Percentiles rank a stretch among this genome's conserved stretches.
These are phyloP conservation scores for Platerodrilus igneus DNA, from an alignment of 2,888 invertebrate species.

Conservation along the genomic window DNA sequence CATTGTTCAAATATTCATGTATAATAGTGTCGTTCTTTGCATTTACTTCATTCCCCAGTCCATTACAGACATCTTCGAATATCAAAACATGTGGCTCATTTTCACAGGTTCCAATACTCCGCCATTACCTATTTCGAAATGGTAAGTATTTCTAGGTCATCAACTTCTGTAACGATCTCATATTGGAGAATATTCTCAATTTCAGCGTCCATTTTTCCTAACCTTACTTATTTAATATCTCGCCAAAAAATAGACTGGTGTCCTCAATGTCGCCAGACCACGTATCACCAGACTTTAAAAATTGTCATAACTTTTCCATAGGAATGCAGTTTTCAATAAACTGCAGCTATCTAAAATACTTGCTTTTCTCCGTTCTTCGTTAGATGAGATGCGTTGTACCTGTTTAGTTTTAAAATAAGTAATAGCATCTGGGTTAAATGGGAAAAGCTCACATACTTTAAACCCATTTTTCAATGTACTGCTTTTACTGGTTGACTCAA, in stretches of 20 bases:
- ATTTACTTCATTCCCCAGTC: conserved; percentile 1
- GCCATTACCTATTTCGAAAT: conserved; percentile 5
- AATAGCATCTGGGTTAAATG: conserved; percentile 5
- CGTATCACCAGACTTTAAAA: conserved; percentile 1
- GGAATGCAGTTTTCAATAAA: no score
- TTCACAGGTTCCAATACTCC: conserved; percentile 4
- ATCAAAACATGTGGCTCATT: not conserved
- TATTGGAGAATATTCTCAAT: conserved; percentile 3
- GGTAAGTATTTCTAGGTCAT: not conserved
- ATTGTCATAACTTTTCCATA: not conserved
- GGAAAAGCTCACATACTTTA: conserved; percentile 8
- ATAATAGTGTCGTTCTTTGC: not conserved
- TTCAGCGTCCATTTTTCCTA: conserved; percentile 4
- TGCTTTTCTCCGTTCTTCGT: conserved; percentile 1
- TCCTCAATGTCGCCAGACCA: conserved; percentile 5
- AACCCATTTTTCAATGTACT: conserved; percentile 6
- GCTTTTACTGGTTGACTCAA: conserved; percentile 21
- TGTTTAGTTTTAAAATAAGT: conserved; percentile 10
- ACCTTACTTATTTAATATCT: no score
- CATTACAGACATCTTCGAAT: conserved; percentile 18
- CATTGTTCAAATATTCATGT: not conserved
- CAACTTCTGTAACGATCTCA: not conserved
- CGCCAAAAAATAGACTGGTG: conserved; percentile 8
- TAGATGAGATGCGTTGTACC: not conserved
- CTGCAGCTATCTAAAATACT: not conserved